Evolutionary conservation across 2,888 invertebrate genomes (phyloP).

Genomic region (Temnothorax ravouxi): DNA sequence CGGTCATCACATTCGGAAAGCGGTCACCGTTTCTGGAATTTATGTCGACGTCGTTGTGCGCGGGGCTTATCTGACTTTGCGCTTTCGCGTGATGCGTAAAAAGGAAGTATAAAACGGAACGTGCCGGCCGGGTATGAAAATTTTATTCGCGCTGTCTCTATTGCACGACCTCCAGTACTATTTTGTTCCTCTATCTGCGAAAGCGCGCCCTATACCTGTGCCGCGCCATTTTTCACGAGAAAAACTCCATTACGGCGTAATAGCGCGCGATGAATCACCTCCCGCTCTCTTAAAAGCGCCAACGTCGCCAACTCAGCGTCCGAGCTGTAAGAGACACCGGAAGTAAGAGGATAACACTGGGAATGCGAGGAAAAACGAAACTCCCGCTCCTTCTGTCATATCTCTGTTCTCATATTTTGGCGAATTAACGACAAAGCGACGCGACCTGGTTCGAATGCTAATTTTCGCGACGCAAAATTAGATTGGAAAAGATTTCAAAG

Average conservation of each 20-base stretch:
- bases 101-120: slow-evolving; percentile 34
- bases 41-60: slow-evolving; percentile 26
- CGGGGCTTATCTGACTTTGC: slow-evolving; percentile 57
- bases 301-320: slow-evolving; percentile 68
- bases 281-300: slow-evolving; percentile 67
- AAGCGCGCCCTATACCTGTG: slow-evolving; percentile 73
- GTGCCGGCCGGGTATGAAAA: slow-evolving; percentile 69
- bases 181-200: slow-evolving; percentile 51
- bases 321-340: slow-evolving; percentile 68
- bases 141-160: slow-evolving; percentile 69
- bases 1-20: slow-evolving; percentile 34
- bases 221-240: slow-evolving; percentile 77
- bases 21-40: slow-evolving; percentile 19
- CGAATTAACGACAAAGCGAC: slow-evolving; percentile 56
- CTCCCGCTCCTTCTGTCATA: slow-evolving; percentile 43
- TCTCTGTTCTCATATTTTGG: slow-evolving; percentile 39
- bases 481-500: neutral
- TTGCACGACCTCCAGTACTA: slow-evolving; percentile 52
- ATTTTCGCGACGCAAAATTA: neutral
- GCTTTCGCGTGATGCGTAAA: slow-evolving; percentile 57
- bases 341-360: slow-evolving; percentile 64
- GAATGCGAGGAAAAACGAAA: slow-evolving; percentile 54
- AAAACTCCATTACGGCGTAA: slow-evolving; percentile 80
- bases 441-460: neutral
- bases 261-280: slow-evolving; percentile 81